Evolutionary conservation across 2,797 vertebrate genomes (phyloP).

Genomic region (Mastacembelus armatus): DNA sequence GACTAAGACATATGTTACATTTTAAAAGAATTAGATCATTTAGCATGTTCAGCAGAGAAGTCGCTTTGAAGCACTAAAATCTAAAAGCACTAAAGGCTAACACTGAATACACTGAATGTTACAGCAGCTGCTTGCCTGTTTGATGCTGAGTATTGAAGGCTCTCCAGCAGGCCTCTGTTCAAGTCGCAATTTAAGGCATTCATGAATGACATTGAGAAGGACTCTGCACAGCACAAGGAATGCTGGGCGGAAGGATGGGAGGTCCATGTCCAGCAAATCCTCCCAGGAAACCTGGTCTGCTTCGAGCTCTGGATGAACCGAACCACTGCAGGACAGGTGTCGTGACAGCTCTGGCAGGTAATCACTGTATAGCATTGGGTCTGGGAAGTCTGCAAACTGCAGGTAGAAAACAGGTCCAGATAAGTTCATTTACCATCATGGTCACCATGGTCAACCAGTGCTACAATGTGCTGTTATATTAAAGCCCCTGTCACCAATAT

Average conservation of each 20-base stretch:
- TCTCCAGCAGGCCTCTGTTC: slow-evolving; percentile 98
- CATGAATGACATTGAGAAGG: slow-evolving; percentile 97
- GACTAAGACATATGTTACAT: neutral
- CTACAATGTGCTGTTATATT: neutral
- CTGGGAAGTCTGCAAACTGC: slow-evolving; percentile 94
- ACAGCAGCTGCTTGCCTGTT: slow-evolving; percentile 87
- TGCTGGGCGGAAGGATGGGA: slow-evolving; percentile 96
- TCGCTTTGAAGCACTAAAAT: too few species aligned
- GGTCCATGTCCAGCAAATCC: slow-evolving; percentile 94
- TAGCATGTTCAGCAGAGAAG: too few species aligned
- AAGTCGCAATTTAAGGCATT: slow-evolving; percentile 96
- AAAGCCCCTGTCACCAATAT: neutral
- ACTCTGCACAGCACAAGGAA: slow-evolving; percentile 97
- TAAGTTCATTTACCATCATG: slow-evolving; percentile 3
- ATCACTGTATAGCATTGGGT: slow-evolving; percentile 94
- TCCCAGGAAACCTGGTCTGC: slow-evolving; percentile 91
- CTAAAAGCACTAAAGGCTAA: too few species aligned
- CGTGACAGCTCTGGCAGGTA: slow-evolving; percentile 91
- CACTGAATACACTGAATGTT: too few species aligned
- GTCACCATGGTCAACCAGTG: too few species aligned
- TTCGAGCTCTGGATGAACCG: slow-evolving; percentile 82
- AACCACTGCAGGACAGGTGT: slow-evolving; percentile 81
- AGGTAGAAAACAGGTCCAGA: slow-evolving; percentile 31
- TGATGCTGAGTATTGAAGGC: slow-evolving; percentile 97
- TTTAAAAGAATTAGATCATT: too few species aligned